These are phyloP conservation scores for Nyleta sp. DNA, from an alignment of 2,888 invertebrate species.

Conservation along the genomic window DNA sequence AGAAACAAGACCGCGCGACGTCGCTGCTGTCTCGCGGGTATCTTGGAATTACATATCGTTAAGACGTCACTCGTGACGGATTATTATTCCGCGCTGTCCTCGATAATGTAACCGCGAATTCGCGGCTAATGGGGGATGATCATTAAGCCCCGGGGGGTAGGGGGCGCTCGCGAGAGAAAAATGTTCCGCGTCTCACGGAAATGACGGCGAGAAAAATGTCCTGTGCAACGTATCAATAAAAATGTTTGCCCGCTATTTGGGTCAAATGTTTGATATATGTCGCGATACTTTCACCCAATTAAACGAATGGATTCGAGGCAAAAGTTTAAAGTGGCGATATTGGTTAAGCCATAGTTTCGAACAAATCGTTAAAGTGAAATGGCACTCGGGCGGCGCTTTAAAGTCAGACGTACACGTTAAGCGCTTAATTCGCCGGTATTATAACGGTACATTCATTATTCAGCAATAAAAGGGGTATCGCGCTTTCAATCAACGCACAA, in stretches of 20 bases:
- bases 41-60: constrained; percentile 66
- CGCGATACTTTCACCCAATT: constrained; percentile 47
- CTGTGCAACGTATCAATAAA: constrained; percentile 37
- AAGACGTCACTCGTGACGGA: constrained; percentile 59
- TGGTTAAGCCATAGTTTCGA: constrained; percentile 44
- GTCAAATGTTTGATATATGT: constrained; percentile 49
- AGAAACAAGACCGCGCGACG: constrained; percentile 69
- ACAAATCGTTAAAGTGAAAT: constrained; percentile 53
- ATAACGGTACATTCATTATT: constrained; percentile 43
- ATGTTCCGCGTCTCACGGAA: not conserved
- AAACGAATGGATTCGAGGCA: constrained; percentile 45
- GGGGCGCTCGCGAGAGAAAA: not conserved
- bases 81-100: constrained; percentile 55
- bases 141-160: constrained; percentile 13
- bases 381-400: constrained; percentile 35
- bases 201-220: too few relatives aligned
- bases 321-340: constrained; percentile 56
- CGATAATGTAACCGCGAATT: constrained; percentile 43
- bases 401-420: constrained; percentile 39
- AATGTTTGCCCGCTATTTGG: constrained; percentile 34
- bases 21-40: constrained; percentile 69
- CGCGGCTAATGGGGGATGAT: constrained; percentile 35
- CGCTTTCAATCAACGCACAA: constrained; percentile 25
- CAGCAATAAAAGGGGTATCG: constrained; percentile 32
- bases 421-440: constrained; percentile 38